Percentiles rank a stretch among this genome's conserved stretches.
These are phyloP conservation scores for Smutsia temminckii DNA, from an alignment of 2,797 vertebrate species.

Conservation along the genomic window DNA sequence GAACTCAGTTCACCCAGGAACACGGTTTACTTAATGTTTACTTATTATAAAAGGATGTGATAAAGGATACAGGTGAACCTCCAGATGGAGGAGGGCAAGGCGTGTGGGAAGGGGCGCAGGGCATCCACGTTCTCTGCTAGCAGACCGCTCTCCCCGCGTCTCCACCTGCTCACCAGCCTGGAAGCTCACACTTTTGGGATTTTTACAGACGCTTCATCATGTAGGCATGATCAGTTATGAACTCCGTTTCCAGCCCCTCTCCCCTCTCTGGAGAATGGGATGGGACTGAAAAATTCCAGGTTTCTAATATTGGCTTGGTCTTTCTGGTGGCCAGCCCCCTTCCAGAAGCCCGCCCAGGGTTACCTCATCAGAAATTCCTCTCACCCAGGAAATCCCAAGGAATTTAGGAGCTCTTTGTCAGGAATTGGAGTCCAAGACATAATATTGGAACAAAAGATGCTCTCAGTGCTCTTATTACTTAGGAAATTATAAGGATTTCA, in stretches of 20 bases:
- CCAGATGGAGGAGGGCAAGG: background rate
- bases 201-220: background rate
- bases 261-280: background rate
- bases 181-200: background rate
- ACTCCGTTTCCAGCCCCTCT: background rate
- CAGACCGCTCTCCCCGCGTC: accelerated
- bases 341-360: background rate
- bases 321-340: background rate
- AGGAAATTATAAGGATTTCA: background rate
- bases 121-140: background rate
- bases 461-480: background rate
- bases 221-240: background rate
- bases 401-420: background rate
- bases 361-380: background rate
- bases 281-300: background rate
- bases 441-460: background rate
- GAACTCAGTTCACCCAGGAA: background rate
- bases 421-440: background rate
- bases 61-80: background rate
- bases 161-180: background rate
- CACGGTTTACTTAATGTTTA: background rate
- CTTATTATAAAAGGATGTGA: background rate
- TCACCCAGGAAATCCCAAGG: background rate
- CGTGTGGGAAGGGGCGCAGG: background rate
- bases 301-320: background rate